These are phyloP conservation scores for Pachyuromys duprasi DNA, from an alignment of 2,797 vertebrate species.

Conservation along the genomic window DNA sequence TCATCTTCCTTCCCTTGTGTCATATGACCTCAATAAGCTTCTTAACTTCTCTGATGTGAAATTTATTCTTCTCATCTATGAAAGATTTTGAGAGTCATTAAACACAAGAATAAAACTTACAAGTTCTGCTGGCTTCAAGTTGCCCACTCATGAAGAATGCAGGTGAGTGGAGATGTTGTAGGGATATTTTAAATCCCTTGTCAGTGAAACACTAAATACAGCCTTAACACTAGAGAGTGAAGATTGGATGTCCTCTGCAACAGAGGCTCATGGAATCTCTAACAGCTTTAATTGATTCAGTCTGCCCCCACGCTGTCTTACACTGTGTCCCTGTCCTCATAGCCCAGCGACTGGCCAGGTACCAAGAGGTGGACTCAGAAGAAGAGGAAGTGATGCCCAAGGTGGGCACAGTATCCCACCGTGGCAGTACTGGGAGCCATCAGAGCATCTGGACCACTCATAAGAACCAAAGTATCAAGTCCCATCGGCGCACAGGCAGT, in stretches of 20 bases:
- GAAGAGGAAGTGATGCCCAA: constrained; percentile 93
- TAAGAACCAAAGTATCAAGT: constrained; percentile 94
- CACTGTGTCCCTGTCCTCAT: constrained; percentile 24
- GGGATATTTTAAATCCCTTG: accelerated
- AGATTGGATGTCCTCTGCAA: background rate
- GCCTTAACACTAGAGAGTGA: accelerated
- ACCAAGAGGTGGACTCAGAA: constrained; percentile 96
- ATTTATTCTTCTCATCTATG: background rate
- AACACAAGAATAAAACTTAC: background rate
- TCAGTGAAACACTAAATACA: background rate
- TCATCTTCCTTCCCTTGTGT: no score
- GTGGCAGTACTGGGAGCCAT: constrained; percentile 93
- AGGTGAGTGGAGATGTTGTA: background rate
- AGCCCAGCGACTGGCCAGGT: constrained; percentile 96
- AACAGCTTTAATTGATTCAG: background rate
- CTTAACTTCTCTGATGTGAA: background rate
- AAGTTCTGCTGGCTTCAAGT: background rate
- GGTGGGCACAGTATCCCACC: constrained; percentile 90
- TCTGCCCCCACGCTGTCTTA: background rate
- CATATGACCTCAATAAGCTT: background rate
- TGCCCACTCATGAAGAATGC: background rate
- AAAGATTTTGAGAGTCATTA: background rate
- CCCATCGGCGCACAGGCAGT: constrained; percentile 94
- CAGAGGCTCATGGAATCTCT: background rate
- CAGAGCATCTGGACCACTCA: constrained; percentile 92